phyloP scores from a whole-genome alignment of 2,797 vertebrate genomes.

The Chiroxiphia lanceolata region DNA sequence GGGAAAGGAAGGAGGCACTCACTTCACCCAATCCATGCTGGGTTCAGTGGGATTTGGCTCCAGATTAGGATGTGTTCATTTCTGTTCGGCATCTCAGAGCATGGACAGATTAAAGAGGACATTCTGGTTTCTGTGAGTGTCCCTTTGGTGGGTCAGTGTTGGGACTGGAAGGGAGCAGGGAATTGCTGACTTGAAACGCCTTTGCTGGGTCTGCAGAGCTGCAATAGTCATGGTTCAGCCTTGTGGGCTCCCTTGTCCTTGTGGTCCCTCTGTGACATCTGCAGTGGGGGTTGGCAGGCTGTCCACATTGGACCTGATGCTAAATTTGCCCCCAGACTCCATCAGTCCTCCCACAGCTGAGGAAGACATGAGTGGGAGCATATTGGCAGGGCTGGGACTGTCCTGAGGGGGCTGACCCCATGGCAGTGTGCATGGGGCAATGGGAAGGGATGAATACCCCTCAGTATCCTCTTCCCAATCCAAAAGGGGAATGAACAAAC shows the following conservation, averaged over 20 bases:
- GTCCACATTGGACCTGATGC: not conserved
- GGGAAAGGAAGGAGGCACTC: not conserved
- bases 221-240: not conserved
- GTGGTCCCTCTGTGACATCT: not conserved
- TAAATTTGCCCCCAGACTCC: not conserved
- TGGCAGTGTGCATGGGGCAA: fast-evolving
- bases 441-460: not conserved
- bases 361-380: not conserved
- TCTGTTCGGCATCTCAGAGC: not conserved
- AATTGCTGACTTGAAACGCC: not conserved
- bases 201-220: not conserved
- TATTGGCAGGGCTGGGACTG: not conserved
- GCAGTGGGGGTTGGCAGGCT: not conserved
- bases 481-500: not conserved
- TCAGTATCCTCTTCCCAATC: not conserved
- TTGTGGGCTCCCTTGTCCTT: not conserved
- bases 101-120: not conserved
- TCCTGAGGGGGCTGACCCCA: not conserved
- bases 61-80: not conserved
- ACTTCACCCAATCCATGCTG: not conserved
- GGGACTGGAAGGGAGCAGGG: not conserved
- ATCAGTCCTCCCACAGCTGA: not conserved
- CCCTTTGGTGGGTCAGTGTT: not conserved
- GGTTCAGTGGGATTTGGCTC: not conserved
- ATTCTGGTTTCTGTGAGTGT: not conserved